These are phyloP conservation scores for Lacerta viridis DNA, from an alignment of 2,797 vertebrate species.

Conservation along the genomic window DNA sequence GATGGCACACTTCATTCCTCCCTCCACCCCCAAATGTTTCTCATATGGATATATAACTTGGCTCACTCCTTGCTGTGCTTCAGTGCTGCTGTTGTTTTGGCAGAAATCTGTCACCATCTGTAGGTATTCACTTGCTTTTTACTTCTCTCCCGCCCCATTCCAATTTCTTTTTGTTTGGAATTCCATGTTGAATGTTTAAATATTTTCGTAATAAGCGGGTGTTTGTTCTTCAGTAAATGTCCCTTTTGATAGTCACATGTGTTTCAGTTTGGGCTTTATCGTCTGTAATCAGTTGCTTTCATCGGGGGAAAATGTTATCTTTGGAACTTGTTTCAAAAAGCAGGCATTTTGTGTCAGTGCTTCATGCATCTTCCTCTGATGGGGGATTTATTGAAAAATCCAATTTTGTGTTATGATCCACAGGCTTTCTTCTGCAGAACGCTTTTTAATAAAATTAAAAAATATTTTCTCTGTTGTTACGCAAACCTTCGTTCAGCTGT, in stretches of 20 bases:
- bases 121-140: not conserved
- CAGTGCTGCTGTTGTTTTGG: slow-evolving; percentile 1
- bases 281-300: slow-evolving; percentile 8
- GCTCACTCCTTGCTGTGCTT: fast-evolving
- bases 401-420: not conserved
- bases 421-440: not conserved
- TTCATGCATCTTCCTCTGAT: slow-evolving; percentile 12
- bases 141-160: slow-evolving; percentile 15
- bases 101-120: fast-evolving
- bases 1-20: not conserved
- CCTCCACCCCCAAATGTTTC: not conserved
- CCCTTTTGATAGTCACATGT: slow-evolving; percentile 25
- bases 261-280: slow-evolving; percentile 1
- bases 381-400: slow-evolving; percentile 19
- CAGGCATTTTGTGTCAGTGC: not conserved
- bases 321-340: not conserved
- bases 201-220: not conserved
- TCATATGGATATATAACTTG: slow-evolving; percentile 13
- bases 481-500: not conserved
- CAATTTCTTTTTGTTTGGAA: slow-evolving; percentile 3
- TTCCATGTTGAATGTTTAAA: fast-evolving
- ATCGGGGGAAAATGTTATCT: not conserved
- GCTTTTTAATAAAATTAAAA: not conserved
- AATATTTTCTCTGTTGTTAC: not conserved
- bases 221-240: slow-evolving; percentile 3